Conservation (phyloP, 2,888 invertebrate genomes). For the Drosophila koepferae region DNA sequence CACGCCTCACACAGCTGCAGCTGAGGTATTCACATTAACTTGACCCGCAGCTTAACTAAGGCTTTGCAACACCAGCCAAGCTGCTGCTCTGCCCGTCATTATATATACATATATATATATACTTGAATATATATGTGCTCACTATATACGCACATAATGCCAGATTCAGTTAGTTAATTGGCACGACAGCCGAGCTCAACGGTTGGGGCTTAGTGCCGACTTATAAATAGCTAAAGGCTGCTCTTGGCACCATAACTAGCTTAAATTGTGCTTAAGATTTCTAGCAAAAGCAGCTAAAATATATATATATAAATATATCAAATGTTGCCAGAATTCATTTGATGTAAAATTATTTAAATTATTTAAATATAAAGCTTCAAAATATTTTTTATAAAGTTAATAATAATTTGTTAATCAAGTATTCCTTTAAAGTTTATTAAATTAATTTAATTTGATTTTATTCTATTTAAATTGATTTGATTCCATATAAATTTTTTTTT, state of each 20-base stretch:
- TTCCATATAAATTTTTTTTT: too few relatives aligned
- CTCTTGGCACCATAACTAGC: not conserved
- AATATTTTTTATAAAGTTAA: too few relatives aligned
- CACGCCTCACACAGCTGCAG: constrained; percentile 4
- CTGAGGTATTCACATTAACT: constrained; percentile 20
- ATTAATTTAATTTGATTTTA: too few relatives aligned
- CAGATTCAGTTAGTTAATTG: constrained; percentile 30
- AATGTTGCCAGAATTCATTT: not conserved
- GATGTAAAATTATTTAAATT: too few relatives aligned
- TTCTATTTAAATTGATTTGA: too few relatives aligned
- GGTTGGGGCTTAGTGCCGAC: constrained; percentile 19
- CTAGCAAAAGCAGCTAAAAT: not conserved
- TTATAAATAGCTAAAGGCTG: not conserved
- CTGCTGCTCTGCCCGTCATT: not conserved
- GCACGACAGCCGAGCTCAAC: constrained; percentile 4
- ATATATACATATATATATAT: not conserved
- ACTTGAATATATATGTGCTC: not conserved
- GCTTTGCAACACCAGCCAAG: not conserved
- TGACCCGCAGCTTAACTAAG: constrained; percentile 11
- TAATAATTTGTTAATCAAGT: too few relatives aligned
- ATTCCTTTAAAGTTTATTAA: too few relatives aligned
- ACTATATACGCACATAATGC: not conserved
- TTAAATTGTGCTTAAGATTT: not conserved
- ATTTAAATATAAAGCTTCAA: too few relatives aligned
- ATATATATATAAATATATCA: too few relatives aligned